These are phyloP conservation scores for Phyllostomus discolor DNA, from an alignment of 2,113 vertebrate genomes.

Conservation along the genomic window DNA sequence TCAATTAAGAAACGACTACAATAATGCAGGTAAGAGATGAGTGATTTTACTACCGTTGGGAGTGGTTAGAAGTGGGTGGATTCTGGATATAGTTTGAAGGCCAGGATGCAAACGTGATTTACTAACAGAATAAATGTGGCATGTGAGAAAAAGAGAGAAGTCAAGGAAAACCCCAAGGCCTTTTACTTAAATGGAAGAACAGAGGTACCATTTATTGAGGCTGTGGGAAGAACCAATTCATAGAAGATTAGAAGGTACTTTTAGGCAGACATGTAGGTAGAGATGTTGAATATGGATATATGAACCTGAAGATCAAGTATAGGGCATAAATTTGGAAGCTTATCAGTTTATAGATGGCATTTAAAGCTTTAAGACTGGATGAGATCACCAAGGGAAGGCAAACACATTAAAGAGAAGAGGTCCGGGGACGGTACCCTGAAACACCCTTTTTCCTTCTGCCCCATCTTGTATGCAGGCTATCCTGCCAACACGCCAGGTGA, in stretches of 20 bases:
- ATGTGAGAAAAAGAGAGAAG: background rate
- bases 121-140: background rate
- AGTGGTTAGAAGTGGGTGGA: background rate
- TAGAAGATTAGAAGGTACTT: background rate
- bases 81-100: background rate
- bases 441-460: background rate
- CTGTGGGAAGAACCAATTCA: background rate
- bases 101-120: background rate
- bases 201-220: background rate
- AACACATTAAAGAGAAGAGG: background rate
- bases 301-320: background rate
- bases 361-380: background rate
- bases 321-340: background rate
- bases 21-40: background rate
- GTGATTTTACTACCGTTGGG: background rate
- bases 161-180: background rate
- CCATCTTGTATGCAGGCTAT: background rate
- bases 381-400: background rate
- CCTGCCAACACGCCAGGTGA: background rate
- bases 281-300: background rate
- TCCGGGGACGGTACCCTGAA: background rate
- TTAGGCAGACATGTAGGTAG: background rate
- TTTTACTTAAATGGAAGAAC: background rate
- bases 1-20: background rate
- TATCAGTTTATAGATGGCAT: background rate